Evolutionary conservation across 2,797 vertebrate species (phyloP).

Genomic region (Hydrocynus forskahlii): DNA sequence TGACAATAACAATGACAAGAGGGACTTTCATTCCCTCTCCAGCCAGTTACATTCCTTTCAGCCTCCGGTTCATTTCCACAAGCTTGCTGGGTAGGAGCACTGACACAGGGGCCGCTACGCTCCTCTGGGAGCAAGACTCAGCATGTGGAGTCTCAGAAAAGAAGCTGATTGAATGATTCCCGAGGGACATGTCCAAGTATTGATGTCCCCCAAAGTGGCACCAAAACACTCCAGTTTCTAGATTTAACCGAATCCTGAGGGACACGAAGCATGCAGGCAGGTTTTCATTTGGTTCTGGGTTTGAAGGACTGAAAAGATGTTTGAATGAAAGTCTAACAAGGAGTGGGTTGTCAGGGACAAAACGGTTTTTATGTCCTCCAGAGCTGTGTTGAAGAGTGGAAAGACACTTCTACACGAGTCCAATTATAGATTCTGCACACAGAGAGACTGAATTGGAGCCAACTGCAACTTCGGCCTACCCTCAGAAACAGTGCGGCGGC

Average conservation of each 20-base stretch:
- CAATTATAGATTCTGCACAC: not conserved
- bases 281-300: not conserved
- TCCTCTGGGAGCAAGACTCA: constrained; percentile 11
- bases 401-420: not conserved
- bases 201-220: not conserved
- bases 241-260: not conserved
- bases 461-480: not conserved
- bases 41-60: not conserved
- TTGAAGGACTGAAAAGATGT: not conserved
- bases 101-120: not conserved
- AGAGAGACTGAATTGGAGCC: not conserved
- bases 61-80: not conserved
- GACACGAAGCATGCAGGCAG: not conserved
- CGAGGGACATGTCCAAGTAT: not conserved
- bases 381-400: not conserved
- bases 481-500: not conserved
- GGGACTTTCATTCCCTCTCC: not conserved
- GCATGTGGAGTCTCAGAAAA: not conserved
- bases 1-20: not conserved
- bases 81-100: not conserved
- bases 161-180: not conserved
- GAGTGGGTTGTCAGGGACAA: not conserved
- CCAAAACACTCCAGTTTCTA: not conserved
- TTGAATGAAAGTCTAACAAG: constrained; percentile 18
- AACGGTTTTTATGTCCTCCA: not conserved